phyloP scores from a whole-genome alignment of 2,888 invertebrate species.

The Apotomis turbidana region DNA sequence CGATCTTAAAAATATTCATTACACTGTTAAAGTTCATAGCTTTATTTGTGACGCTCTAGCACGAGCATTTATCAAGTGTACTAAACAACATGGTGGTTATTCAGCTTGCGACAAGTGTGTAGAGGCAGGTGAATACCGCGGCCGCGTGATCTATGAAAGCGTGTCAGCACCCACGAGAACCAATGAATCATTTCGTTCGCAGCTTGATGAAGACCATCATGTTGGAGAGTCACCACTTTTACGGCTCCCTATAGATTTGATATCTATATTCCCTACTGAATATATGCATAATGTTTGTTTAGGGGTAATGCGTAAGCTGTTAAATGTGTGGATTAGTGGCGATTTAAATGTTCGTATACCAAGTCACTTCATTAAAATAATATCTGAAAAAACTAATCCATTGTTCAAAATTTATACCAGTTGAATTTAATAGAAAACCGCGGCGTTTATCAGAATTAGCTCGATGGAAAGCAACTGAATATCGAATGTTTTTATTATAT shows the following conservation, averaged over 20 bases:
- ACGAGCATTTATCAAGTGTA: conserved; percentile 26
- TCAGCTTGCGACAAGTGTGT: conserved; percentile 38
- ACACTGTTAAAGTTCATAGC: conserved; percentile 26
- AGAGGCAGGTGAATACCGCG: conserved; percentile 26
- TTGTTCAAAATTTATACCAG: conserved; percentile 2
- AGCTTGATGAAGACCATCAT: conserved; percentile 39
- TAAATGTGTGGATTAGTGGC: conserved; percentile 29
- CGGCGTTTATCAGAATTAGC: conserved; percentile 20
- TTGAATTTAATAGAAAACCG: conserved; percentile 7
- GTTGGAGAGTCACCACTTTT: conserved; percentile 31
- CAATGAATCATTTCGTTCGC: conserved; percentile 27
- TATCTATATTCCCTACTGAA: conserved; percentile 27
- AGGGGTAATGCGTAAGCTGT: conserved; percentile 34
- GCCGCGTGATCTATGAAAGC: conserved; percentile 33
- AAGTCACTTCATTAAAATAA: conserved; percentile 16
- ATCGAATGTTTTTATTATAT: conserved; percentile 20
- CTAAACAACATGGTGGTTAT: conserved; percentile 35
- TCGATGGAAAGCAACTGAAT: conserved; percentile 9
- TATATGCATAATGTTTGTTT: conserved; percentile 35
- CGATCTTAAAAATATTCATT: conserved; percentile 23
- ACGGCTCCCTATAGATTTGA: conserved; percentile 9
- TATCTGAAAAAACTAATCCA: conserved; percentile 25
- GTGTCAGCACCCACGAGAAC: conserved; percentile 27
- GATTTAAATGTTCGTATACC: conserved; percentile 30
- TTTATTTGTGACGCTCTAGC: conserved; percentile 39